Conservation (phyloP, 2,888 invertebrate species). For the Ophonus ardosiacus region DNA sequence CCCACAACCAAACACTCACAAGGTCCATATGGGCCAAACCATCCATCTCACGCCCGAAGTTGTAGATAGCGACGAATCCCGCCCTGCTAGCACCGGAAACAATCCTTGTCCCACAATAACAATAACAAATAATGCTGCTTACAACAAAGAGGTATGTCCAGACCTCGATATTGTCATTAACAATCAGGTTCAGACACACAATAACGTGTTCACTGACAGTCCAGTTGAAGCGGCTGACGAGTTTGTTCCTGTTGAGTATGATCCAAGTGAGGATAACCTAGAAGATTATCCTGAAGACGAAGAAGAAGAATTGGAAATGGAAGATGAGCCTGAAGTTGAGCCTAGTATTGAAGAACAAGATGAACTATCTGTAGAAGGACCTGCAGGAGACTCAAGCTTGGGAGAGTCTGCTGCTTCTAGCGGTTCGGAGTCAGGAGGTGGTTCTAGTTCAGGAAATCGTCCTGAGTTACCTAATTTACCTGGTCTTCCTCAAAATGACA, state of each 20-base stretch:
- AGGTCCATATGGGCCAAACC: slow-evolving; percentile 19
- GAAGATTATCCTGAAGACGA: slow-evolving; percentile 76
- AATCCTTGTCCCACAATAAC: slow-evolving; percentile 46
- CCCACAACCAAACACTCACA: background rate
- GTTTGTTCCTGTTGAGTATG: slow-evolving; percentile 53
- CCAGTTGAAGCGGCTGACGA: slow-evolving; percentile 65
- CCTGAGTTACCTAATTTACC: slow-evolving; percentile 68
- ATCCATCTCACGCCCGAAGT: slow-evolving; percentile 15
- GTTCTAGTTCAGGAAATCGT: slow-evolving; percentile 51
- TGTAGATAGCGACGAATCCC: background rate
- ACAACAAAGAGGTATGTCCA: slow-evolving; percentile 79
- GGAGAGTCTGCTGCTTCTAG: slow-evolving; percentile 67
- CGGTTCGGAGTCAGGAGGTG: slow-evolving; percentile 59
- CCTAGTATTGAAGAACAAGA: slow-evolving; percentile 74
- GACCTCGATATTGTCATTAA: slow-evolving; percentile 85
- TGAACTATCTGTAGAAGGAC: slow-evolving; percentile 61
- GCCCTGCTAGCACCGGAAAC: background rate
- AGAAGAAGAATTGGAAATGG: slow-evolving; percentile 66
- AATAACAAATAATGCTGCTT: slow-evolving; percentile 47
- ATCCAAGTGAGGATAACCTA: slow-evolving; percentile 9
- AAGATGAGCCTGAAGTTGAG: slow-evolving; percentile 72
- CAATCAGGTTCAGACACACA: slow-evolving; percentile 79
- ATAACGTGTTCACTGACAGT: slow-evolving; percentile 69
- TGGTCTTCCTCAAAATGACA: slow-evolving; percentile 60
- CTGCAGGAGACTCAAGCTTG: slow-evolving; percentile 56